Evolutionary conservation across 2,113 vertebrate species (phyloP).

Genomic region (Saccopteryx leptura): DNA sequence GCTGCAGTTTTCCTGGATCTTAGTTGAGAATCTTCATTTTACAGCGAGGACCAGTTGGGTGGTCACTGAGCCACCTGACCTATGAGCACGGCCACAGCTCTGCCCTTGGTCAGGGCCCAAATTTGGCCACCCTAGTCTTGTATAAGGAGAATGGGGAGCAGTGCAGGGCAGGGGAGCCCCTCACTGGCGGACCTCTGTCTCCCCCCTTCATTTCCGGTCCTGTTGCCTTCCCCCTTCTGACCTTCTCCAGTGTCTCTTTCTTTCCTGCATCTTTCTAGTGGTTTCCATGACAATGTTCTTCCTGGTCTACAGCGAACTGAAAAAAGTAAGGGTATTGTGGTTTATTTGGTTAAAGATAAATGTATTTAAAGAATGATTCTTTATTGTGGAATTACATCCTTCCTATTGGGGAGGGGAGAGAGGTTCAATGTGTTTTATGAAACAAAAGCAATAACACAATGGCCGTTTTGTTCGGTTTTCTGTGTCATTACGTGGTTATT

Average conservation of each 20-base stretch:
- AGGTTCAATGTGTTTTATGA: background rate
- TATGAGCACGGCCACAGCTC: background rate
- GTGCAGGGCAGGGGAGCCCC: background rate
- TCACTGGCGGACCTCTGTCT: background rate
- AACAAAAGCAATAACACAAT: background rate
- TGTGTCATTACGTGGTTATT: background rate
- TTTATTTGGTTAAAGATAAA: constrained; percentile 10
- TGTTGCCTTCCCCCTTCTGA: background rate
- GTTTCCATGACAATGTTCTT: background rate
- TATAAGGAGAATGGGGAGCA: background rate
- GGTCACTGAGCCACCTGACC: background rate
- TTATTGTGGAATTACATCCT: background rate
- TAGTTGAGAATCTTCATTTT: background rate
- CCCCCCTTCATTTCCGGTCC: background rate
- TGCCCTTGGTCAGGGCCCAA: background rate
- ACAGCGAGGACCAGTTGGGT: background rate
- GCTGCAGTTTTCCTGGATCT: background rate
- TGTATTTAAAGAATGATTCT: background rate
- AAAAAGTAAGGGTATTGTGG: background rate
- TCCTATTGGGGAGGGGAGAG: background rate
- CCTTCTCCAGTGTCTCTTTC: background rate
- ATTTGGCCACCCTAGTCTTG: background rate
- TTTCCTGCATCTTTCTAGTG: background rate
- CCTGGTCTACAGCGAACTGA: background rate
- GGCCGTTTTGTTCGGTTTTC: background rate